phyloP scores from a whole-genome alignment of 2,113 vertebrate species.

The Accipiter virgatus region DNA sequence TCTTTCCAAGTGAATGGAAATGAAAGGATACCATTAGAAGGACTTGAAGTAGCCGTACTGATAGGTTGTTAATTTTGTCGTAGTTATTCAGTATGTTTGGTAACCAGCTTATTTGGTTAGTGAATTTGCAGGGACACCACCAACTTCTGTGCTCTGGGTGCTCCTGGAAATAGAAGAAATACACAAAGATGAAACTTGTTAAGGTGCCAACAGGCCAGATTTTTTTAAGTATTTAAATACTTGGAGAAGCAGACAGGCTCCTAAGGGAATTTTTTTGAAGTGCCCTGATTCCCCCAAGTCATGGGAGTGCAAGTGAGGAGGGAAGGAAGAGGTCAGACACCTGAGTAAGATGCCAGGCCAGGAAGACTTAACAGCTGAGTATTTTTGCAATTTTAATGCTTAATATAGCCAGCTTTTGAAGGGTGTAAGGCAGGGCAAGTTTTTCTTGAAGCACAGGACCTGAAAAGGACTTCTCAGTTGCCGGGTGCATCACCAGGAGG shows the following conservation, averaged over 20 bases:
- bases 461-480: not conserved
- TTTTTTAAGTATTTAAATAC: not conserved
- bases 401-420: not conserved
- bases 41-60: not conserved
- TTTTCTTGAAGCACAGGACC: not conserved
- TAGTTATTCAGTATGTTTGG: not conserved
- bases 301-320: not conserved
- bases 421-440: not conserved
- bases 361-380: not conserved
- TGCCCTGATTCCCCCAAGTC: not conserved
- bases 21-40: not conserved
- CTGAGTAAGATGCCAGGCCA: not conserved
- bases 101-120: not conserved
- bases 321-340: not conserved
- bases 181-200: not conserved
- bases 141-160: not conserved
- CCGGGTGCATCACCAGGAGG: not conserved
- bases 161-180: not conserved
- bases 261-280: not conserved
- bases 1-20: slow-evolving; percentile 18
- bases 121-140: not conserved
- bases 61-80: not conserved
- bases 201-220: not conserved
- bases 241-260: not conserved
- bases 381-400: not conserved